These are phyloP conservation scores for Cyprinodon variegatus DNA, from an alignment of 2,113 vertebrate species.

Conservation along the genomic window DNA sequence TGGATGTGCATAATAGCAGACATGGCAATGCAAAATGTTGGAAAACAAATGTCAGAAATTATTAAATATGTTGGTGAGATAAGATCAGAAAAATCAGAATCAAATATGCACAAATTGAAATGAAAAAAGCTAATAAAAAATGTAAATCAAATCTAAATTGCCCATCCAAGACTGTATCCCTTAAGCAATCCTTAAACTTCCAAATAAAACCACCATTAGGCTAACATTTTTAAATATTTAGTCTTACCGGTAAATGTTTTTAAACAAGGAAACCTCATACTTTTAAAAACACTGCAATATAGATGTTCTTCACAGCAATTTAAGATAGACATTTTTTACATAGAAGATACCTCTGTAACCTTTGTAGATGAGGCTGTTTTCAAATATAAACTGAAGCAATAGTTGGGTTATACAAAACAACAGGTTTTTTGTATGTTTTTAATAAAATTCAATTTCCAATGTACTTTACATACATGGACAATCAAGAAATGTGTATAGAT, in stretches of 20 bases:
- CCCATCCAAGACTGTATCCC: neutral
- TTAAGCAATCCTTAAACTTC: neutral
- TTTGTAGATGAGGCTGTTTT: too few species aligned
- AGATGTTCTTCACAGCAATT: too few species aligned
- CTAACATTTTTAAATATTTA: too few species aligned
- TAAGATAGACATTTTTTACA: too few species aligned
- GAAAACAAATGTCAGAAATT: neutral
- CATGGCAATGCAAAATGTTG: neutral
- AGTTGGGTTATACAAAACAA: too few species aligned
- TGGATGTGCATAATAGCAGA: slow-evolving; percentile 8
- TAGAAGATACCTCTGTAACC: too few species aligned
- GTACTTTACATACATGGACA: neutral
- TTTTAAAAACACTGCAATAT: too few species aligned
- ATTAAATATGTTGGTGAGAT: slow-evolving; percentile 2
- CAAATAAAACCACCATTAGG: neutral
- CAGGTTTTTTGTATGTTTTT: too few species aligned
- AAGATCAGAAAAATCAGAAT: slow-evolving; percentile 4
- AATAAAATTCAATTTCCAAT: neutral
- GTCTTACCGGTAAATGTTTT: too few species aligned
- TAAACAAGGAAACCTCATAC: too few species aligned
- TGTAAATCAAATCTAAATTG: neutral
- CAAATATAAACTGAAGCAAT: too few species aligned
- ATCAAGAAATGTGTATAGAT: too few species aligned
- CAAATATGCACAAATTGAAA: neutral
- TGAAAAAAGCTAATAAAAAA: neutral